These are phyloP conservation scores for Ophion ventricosus DNA, from an alignment of 2,888 invertebrate genomes.

Conservation along the genomic window DNA sequence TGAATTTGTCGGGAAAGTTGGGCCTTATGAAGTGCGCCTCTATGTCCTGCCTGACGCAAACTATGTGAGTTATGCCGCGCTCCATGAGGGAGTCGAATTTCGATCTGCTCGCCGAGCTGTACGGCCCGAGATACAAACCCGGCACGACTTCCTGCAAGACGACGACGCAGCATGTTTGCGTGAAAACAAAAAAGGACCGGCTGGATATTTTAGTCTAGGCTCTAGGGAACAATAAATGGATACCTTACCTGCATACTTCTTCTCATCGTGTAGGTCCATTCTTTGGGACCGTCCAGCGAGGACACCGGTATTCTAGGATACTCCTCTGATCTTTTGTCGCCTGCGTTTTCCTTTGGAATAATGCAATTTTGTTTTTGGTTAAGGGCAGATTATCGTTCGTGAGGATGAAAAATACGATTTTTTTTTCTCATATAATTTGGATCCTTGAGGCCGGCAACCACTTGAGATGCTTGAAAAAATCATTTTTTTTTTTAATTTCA, in stretches of 20 bases:
- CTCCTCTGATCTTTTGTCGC: slow-evolving; percentile 71
- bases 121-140: slow-evolving; percentile 87
- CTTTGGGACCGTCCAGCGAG: slow-evolving; percentile 72
- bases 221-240: background rate
- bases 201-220: background rate
- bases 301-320: slow-evolving; percentile 72
- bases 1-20: slow-evolving; percentile 86
- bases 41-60: slow-evolving; percentile 87
- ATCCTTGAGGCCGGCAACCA: too few relatives aligned
- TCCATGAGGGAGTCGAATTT: slow-evolving; percentile 84
- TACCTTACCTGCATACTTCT: slow-evolving; percentile 79
- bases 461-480: too few relatives aligned
- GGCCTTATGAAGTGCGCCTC: slow-evolving; percentile 87
- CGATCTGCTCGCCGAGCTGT: slow-evolving; percentile 86
- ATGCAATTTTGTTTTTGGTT: background rate
- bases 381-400: too few relatives aligned
- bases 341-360: slow-evolving; percentile 71
- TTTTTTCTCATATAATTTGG: too few relatives aligned
- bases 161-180: background rate
- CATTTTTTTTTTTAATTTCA: too few relatives aligned
- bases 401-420: too few relatives aligned
- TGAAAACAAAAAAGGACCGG: background rate
- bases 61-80: slow-evolving; percentile 87
- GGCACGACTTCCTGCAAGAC: slow-evolving; percentile 87
- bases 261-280: slow-evolving; percentile 81